phyloP scores from a whole-genome alignment of 2,797 vertebrate species.

The Momotus momota region DNA sequence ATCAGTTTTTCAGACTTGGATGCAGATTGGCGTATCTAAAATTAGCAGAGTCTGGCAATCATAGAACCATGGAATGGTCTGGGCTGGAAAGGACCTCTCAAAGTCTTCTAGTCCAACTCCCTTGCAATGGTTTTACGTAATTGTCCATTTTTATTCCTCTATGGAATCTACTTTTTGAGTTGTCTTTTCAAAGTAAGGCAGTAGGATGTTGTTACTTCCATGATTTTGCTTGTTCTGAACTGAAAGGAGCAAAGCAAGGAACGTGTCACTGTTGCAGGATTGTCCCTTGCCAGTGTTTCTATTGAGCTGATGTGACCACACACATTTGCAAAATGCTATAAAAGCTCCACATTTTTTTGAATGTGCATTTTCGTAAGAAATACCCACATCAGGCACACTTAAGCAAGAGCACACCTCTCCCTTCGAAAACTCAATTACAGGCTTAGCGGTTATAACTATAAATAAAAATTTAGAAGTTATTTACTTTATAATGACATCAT shows the following conservation, averaged over 20 bases:
- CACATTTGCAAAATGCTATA: not conserved
- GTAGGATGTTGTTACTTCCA: not conserved
- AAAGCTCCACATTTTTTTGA: not conserved
- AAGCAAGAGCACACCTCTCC: not conserved
- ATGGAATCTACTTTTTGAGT: not conserved
- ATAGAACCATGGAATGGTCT: not conserved
- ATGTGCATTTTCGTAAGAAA: not conserved
- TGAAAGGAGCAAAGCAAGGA: not conserved
- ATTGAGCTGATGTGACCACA: not conserved
- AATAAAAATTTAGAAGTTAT: not conserved
- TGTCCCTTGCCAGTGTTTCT: not conserved
- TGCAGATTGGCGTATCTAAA: not conserved
- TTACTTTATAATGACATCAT: not conserved
- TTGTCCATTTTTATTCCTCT: not conserved
- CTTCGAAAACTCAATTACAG: not conserved
- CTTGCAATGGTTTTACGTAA: not conserved
- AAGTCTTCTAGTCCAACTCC: not conserved
- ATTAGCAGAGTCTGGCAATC: not conserved
- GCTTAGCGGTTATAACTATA: not conserved
- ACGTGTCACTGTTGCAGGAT: not conserved
- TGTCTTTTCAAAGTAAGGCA: not conserved
- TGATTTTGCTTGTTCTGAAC: not conserved
- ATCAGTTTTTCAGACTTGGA: not conserved
- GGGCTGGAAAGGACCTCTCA: not conserved
- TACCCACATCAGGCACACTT: not conserved